Evolutionary conservation across 2,888 invertebrate genomes (phyloP).

Genomic region (Scelioninae gen. 1): DNA sequence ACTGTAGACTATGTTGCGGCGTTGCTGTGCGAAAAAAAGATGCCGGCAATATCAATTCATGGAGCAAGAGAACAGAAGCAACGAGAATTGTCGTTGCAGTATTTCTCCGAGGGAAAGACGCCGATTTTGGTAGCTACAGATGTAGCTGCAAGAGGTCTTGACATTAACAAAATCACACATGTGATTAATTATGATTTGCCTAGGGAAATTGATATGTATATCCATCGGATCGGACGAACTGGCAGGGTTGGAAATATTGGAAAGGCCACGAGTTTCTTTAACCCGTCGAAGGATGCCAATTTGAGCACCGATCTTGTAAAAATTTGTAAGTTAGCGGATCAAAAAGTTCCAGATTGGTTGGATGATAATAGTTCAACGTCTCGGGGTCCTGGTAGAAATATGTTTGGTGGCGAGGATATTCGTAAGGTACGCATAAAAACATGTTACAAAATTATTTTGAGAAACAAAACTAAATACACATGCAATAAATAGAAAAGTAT

Average conservation of each 20-base stretch:
- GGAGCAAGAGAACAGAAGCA: constrained; percentile 90
- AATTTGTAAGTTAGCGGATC: constrained; percentile 91
- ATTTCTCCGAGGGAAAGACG: constrained; percentile 91
- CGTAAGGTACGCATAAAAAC: no score
- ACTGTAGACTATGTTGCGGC: constrained; percentile 96
- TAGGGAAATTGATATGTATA: constrained; percentile 95
- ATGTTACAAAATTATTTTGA: no score
- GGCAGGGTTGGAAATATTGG: constrained; percentile 97
- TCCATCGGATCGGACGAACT: constrained; percentile 97
- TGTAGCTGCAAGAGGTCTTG: constrained; percentile 96
- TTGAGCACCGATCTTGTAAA: constrained; percentile 88
- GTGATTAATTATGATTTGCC: constrained; percentile 97
- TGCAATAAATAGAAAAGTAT: no score
- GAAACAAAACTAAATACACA: no score
- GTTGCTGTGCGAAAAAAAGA: constrained; percentile 90
- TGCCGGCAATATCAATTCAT: constrained; percentile 90
- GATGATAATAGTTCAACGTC: no score
- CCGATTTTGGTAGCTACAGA: constrained; percentile 96
- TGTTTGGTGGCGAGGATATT: no score
- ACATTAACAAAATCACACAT: constrained; percentile 93
- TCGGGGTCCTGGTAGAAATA: no score
- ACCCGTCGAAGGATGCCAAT: constrained; percentile 85
- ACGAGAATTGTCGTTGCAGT: constrained; percentile 89
- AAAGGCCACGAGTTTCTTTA: constrained; percentile 93
- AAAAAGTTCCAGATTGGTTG: constrained; percentile 89